These are phyloP conservation scores for Triplophysa siluroides DNA, from an alignment of 2,113 vertebrate genomes.

Conservation along the genomic window DNA sequence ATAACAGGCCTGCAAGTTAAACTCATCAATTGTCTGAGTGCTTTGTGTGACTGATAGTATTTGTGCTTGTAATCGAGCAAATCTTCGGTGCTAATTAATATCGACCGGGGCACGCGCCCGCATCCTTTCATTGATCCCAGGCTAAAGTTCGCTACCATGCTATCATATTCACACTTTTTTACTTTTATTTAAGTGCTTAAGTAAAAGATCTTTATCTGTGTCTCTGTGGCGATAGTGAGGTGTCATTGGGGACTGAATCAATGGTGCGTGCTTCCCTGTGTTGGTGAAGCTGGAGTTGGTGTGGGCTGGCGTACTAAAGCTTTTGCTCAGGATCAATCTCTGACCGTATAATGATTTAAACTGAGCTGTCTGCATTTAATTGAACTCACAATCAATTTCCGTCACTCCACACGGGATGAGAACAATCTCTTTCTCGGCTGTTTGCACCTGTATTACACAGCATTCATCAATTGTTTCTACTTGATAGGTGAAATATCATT, in stretches of 20 bases:
- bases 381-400: conserved; percentile 38
- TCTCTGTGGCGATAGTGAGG: neutral
- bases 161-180: conserved; percentile 14
- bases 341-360: conserved; percentile 39
- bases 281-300: conserved; percentile 5
- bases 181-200: conserved; percentile 11
- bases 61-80: conserved; percentile 31
- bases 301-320: conserved; percentile 6
- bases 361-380: conserved; percentile 27
- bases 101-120: conserved; percentile 14
- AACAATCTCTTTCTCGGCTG: neutral
- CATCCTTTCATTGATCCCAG: conserved; percentile 35
- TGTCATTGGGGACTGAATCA: conserved; percentile 11
- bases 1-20: conserved; percentile 19
- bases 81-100: conserved; percentile 36
- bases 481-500: neutral
- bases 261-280: conserved; percentile 4
- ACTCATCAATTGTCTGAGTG: conserved; percentile 4
- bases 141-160: conserved; percentile 9
- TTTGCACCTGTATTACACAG: conserved; percentile 23
- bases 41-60: conserved; percentile 23
- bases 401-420: neutral
- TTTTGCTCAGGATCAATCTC: conserved; percentile 35
- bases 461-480: neutral
- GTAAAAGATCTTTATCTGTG: conserved; percentile 3